Evolutionary conservation across 1,140 invertebrate genomes (phyloP).

Genomic region (Meloidogyne hapla): DNA sequence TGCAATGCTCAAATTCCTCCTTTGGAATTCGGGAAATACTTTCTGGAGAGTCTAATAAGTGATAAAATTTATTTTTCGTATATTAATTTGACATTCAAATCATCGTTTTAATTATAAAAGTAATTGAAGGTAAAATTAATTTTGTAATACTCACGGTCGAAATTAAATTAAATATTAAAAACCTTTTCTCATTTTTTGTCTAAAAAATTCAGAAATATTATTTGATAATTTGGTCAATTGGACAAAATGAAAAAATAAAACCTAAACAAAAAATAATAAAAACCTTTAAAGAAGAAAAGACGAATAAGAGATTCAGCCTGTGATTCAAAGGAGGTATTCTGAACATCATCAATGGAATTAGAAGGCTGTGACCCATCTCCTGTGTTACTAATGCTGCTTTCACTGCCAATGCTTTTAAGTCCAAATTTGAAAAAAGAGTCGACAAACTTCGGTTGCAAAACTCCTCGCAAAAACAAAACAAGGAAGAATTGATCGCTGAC

Average conservation of each 20-base stretch:
- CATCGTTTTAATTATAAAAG: too few relatives aligned
- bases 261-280: too few relatives aligned
- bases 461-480: not conserved
- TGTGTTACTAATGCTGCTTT: not conserved
- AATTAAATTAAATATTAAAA: too few relatives aligned
- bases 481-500: constrained; percentile 22
- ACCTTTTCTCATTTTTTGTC: too few relatives aligned
- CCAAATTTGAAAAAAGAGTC: constrained; percentile 20
- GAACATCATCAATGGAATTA: not conserved
- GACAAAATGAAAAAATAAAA: not conserved
- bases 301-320: constrained; percentile 20
- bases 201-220: not conserved
- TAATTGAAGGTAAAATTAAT: too few relatives aligned
- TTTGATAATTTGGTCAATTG: not conserved
- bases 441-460: constrained; percentile 11
- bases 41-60: constrained; percentile 5
- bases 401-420: not conserved
- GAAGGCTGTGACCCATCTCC: not conserved
- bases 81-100: too few relatives aligned
- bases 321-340: not conserved
- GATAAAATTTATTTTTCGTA: too few relatives aligned
- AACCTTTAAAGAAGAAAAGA: constrained; percentile 22
- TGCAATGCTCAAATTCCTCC: not conserved
- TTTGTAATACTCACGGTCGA: too few relatives aligned
- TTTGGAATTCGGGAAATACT: not conserved